Conservation (phyloP, 1,140 invertebrate genomes). For the Drosophila virilis region DNA sequence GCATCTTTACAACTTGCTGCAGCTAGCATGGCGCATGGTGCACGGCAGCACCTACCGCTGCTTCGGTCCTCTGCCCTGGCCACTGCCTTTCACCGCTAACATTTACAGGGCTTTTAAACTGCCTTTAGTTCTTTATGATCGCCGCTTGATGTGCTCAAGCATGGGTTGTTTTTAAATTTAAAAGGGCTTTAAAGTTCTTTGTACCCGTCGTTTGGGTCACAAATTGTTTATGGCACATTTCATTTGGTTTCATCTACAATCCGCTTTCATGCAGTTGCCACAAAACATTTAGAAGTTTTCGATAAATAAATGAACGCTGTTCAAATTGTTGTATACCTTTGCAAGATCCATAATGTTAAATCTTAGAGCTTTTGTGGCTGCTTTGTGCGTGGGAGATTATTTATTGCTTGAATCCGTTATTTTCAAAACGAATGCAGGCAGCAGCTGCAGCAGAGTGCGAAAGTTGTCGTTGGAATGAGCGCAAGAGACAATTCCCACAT, state of each 20-base stretch:
- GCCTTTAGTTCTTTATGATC: conserved; percentile 26
- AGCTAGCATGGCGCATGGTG: conserved; percentile 38
- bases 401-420: no score
- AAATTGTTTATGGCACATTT: conserved; percentile 52
- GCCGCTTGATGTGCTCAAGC: background rate
- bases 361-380: no score
- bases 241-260: conserved; percentile 22
- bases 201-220: conserved; percentile 22
- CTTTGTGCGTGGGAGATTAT: no score
- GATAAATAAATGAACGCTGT: no score
- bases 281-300: background rate
- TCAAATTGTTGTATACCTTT: no score
- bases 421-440: no score
- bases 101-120: conserved; percentile 44
- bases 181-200: conserved; percentile 32
- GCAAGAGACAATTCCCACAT: no score
- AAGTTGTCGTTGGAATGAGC: no score
- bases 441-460: no score
- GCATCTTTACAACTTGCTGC: conserved; percentile 69
- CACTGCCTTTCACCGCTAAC: background rate
- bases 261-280: background rate
- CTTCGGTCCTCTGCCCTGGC: background rate
- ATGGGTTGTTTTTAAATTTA: conserved; percentile 3
- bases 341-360: no score
- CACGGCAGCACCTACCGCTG: conserved; percentile 22